Evolutionary conservation across 2,797 vertebrate species (phyloP).

Genomic region (Sciurus vulgaris): DNA sequence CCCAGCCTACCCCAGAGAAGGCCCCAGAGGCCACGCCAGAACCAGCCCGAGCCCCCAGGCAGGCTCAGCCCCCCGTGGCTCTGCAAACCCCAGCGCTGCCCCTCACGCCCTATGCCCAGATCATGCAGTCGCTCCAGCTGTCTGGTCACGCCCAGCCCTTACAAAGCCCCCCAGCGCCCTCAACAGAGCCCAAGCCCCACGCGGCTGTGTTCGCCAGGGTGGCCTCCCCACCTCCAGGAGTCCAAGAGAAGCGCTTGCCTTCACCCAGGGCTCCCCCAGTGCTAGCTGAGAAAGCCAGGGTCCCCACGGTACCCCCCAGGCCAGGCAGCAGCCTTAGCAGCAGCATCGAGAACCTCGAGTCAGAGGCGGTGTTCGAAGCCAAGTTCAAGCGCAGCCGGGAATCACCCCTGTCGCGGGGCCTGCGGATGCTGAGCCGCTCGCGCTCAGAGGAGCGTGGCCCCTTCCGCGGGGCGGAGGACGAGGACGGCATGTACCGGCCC

Average conservation of each 20-base stretch:
- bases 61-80: background rate
- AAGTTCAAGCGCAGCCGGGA: slow-evolving; percentile 95
- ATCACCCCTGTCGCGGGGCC: slow-evolving; percentile 94
- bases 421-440: slow-evolving; percentile 94
- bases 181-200: slow-evolving; percentile 84
- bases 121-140: slow-evolving; percentile 95
- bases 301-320: slow-evolving; percentile 62
- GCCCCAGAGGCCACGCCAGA: background rate
- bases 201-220: slow-evolving; percentile 91
- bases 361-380: slow-evolving; percentile 96
- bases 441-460: slow-evolving; percentile 93
- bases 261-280: background rate
- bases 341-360: slow-evolving; percentile 93
- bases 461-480: slow-evolving; percentile 82
- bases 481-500: slow-evolving; percentile 96
- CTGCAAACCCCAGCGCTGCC: background rate
- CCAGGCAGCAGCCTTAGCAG: slow-evolving; percentile 80
- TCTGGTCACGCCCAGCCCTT: slow-evolving; percentile 46
- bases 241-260: slow-evolving; percentile 56
- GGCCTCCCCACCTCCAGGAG: slow-evolving; percentile 84
- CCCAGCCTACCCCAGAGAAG: slow-evolving; percentile 73
- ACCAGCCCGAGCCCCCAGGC: background rate
- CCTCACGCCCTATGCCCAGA: slow-evolving; percentile 92
- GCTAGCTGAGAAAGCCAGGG: slow-evolving; percentile 58
- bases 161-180: background rate